Evolutionary conservation across 2,113 vertebrate genomes (phyloP).

Genomic region (Motacilla alba): DNA sequence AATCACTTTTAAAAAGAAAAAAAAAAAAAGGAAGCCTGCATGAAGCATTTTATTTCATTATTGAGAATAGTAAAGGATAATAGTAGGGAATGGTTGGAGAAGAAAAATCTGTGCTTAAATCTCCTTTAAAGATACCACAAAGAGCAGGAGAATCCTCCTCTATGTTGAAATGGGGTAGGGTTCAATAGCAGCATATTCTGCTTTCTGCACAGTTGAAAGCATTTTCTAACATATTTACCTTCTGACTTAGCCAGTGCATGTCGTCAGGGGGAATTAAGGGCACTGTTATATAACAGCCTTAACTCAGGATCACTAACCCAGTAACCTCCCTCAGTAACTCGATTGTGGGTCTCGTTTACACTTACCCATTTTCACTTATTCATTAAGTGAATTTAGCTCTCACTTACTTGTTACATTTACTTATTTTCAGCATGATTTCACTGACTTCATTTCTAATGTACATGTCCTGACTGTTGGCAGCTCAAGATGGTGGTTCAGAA

Average conservation of each 20-base stretch:
- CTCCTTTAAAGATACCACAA: not conserved
- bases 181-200: not conserved
- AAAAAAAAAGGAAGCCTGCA: not conserved
- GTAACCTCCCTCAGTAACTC: not conserved
- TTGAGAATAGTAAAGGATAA: not conserved
- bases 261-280: not conserved
- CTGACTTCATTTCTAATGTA: not conserved
- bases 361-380: not conserved
- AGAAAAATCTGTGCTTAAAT: not conserved
- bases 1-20: not conserved
- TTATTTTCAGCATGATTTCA: not conserved
- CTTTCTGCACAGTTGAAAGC: not conserved
- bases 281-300: not conserved
- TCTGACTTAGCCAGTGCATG: not conserved
- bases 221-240: not conserved
- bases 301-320: not conserved
- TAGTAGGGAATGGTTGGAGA: not conserved
- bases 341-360: not conserved
- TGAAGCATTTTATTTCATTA: not conserved
- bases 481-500: not conserved
- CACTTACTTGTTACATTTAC: not conserved
- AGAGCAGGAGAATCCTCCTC: not conserved
- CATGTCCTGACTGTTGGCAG: not conserved
- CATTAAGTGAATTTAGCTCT: not conserved
- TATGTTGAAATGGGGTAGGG: not conserved